Base-by-base conservation (phyloP, 2,113 vertebrate genomes). In the Cyprinodon brontotheroides region DNA sequence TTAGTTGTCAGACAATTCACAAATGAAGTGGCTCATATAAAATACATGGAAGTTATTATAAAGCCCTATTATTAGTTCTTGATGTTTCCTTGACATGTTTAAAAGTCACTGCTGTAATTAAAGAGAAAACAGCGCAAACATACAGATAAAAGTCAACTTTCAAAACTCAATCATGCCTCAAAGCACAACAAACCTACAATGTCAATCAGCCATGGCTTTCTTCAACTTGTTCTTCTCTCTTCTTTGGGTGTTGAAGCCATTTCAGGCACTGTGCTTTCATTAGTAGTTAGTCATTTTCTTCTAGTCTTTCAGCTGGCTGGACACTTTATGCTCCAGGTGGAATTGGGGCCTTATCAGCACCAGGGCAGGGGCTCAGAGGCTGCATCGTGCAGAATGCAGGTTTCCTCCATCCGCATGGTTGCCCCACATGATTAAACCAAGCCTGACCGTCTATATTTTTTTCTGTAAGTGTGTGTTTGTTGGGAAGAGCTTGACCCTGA, bases 341-440 rank as follows among this genome's bases (percentile, higher is more conserved):
- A 88, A 88, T 89, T 92, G 90, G 77, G 88, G 87, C 79, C 81
- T 94, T 92, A 91, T 94, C 93, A 92, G 92, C 64, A 38, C 79
- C 73, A 53, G 87, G 89, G 87, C 91, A 88, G 86, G 65, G 81
- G 79, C 81, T 84, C 77, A 63, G 75, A 82, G 89, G 82, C 83
- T 86, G 81, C 87, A 86, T 83, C 81, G 65, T 82, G 83, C 75
- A 80, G 68, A 84, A 84, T 79, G 81, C 71, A 78, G 70, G 13
- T 77, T 90, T 82, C 63, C 78, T 81, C 71, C 72, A 48, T 78
- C 69, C n/a, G 74, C 88, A 82, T 86, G 88, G 73, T 83, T 87
- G 88, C 88, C 60, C 78, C 88, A 69, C 75, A 90, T 87, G 83
- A 91, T 89, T 92, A 87, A 81, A 88, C 72, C 77, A 66, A 74